Evolutionary conservation across 2,888 invertebrate genomes (phyloP).

Genomic region (Drosophila phalerata): DNA sequence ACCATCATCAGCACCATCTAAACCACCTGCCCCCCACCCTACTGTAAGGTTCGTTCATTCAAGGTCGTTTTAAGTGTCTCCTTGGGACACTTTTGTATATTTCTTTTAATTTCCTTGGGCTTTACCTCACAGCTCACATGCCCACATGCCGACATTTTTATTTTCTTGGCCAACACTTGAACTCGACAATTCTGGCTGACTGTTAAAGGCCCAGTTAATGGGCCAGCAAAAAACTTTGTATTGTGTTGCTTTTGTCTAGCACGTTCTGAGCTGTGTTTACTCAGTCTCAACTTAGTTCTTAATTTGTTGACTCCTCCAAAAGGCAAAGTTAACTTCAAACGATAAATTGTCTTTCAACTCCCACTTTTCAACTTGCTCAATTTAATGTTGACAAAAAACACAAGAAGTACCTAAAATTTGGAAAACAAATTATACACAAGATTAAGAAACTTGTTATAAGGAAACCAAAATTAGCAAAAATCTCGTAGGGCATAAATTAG

Average conservation of each 20-base stretch:
- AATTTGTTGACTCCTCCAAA: constrained; percentile 36
- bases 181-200: constrained; percentile 11
- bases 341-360: constrained; percentile 17
- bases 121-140: constrained; percentile 6
- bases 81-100: constrained; percentile 52
- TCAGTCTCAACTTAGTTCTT: constrained; percentile 24
- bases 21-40: background rate
- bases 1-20: constrained; percentile 15
- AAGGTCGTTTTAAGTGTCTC: constrained; percentile 59
- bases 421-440: background rate
- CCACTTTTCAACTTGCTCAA: background rate
- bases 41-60: constrained; percentile 20
- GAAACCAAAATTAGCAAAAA: too few species aligned
- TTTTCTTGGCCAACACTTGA: constrained; percentile 24
- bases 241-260: constrained; percentile 35
- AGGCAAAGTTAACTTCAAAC: constrained; percentile 29
- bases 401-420: background rate
- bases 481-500: too few species aligned
- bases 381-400: background rate
- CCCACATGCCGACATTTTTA: constrained; percentile 15
- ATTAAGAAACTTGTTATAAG: background rate
- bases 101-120: constrained; percentile 42
- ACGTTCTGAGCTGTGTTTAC: constrained; percentile 30
- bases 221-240: constrained; percentile 31
- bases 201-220: constrained; percentile 42